Evolutionary conservation across 2,797 vertebrate genomes (phyloP), one percentile per base, ranked within the genome.

Genomic region (Ceryle rudis): DNA sequence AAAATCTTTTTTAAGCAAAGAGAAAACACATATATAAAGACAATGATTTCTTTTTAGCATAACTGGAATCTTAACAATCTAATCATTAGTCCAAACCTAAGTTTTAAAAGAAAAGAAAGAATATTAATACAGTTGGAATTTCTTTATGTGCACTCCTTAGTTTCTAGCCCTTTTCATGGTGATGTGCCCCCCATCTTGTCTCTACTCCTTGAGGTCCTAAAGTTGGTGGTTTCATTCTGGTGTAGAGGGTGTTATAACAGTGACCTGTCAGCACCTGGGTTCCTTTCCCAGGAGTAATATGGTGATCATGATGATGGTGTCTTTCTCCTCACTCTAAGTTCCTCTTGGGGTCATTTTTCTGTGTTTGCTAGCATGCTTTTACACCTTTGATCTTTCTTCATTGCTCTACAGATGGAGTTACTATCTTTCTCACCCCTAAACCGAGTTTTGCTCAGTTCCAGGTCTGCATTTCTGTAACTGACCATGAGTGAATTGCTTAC

Each of bases 101-200:
- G 35, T 91, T 81, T 78, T 33, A 41, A 47, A 19, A 37, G 39
- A 67, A 93, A 86, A 21, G 6, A 49, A 77, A 54, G 11, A 57
- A 21, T 19, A 58, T 4, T 64, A 82, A 47, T 51, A 28, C 6
- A 25, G 13, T 14, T 72, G n/a, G 28, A 83, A 88, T 29, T 64
- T 20, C 11, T 64, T 6, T 69, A 51, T 5, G 2, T 25, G 3
- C 8, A 6, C 9, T 61, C n/a, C 10, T 6, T 64, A 25, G 7
- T 62, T 96, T 67, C 44, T 74, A 31, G 1, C 5, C 4, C 4
- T 78, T 79, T 79, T 58, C 13, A 44, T 69, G 5, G 4, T 42
- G 29, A 2, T 85, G 29, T 3, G 3, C 10, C 67, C 3, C 9
- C 74, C 2, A 0, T 6, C 18, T 33, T 21, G 3, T 0, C 15